Percentiles rank a stretch among this genome's conserved stretches.
Conservation (phyloP, 2,113 vertebrate species). For the Neodon shergylaensis region DNA sequence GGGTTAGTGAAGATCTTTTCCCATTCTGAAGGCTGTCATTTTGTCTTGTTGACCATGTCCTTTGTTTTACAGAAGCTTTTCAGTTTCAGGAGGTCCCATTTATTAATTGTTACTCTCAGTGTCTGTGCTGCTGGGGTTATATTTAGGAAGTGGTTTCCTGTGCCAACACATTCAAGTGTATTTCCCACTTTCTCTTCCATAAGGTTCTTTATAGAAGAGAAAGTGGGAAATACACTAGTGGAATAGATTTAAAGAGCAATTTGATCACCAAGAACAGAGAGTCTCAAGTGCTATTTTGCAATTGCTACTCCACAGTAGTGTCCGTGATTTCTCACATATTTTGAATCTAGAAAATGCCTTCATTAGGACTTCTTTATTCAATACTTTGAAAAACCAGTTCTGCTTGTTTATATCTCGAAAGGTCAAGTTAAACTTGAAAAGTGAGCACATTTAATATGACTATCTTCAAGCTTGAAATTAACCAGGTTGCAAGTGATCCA, state of each 20-base stretch:
- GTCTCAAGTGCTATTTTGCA: neutral
- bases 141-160: no score
- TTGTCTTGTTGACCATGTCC: no score
- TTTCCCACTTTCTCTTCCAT: no score
- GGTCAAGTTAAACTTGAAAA: slow-evolving; percentile 12
- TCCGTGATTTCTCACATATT: neutral
- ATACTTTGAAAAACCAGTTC: neutral
- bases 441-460: slow-evolving; percentile 18
- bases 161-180: no score
- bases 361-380: slow-evolving; percentile 17
- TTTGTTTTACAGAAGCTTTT: no score
- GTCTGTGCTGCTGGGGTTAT: no score
- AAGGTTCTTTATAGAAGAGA: no score
- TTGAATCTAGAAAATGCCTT: slow-evolving; percentile 40
- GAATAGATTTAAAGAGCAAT: neutral
- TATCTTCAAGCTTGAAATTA: neutral
- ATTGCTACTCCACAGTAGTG: neutral
- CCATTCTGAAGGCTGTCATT: no score
- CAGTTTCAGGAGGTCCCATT: no score
- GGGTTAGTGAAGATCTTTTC: no score
- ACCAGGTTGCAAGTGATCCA: slow-evolving; percentile 10
- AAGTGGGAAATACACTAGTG: no score
- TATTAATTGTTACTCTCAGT: no score
- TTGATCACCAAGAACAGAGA: neutral
- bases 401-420: slow-evolving; percentile 27